A percentile compares a stretch with the other conserved stretches of the same genome.
phyloP scores from a whole-genome alignment of 92 coral and sea anemone genomes.

The Epizoanthus rinbou region DNA sequence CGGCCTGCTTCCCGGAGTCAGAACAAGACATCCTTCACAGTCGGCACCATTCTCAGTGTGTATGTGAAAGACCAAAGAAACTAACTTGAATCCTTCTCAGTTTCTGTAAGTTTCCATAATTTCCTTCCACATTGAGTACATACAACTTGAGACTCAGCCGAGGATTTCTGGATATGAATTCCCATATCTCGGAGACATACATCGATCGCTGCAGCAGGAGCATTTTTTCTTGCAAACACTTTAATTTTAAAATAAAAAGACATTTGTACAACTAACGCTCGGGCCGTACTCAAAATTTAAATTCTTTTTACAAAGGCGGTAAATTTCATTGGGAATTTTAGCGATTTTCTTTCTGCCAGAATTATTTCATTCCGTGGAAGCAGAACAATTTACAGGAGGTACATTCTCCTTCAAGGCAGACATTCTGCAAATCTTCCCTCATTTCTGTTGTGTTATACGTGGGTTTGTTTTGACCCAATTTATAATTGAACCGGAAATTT shows the following conservation, averaged over 20 bases:
- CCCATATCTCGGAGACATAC: neutral
- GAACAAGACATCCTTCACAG: neutral
- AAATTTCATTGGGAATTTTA: neutral
- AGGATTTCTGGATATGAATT: neutral
- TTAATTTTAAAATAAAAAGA: no score
- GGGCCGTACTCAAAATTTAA: neutral
- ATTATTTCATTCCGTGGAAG: neutral
- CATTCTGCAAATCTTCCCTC: no score
- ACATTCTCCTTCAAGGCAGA: neutral
- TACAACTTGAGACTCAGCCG: neutral
- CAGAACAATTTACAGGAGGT: neutral
- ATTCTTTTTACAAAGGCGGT: neutral
- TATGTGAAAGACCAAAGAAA: neutral
- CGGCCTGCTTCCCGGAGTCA: slow-evolving; percentile 24
- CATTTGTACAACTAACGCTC: neutral
- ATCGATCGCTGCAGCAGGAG: neutral
- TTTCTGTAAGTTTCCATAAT: neutral
- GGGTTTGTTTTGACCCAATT: no score
- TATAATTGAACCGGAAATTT: no score
- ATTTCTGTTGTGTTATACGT: no score
- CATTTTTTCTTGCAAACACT: neutral
- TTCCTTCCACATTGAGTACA: neutral
- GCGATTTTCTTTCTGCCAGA: neutral
- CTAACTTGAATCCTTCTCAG: neutral
- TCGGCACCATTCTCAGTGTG: neutral